Conservation (phyloP, 2,797 vertebrate genomes). For the Delichon dasypus region DNA sequence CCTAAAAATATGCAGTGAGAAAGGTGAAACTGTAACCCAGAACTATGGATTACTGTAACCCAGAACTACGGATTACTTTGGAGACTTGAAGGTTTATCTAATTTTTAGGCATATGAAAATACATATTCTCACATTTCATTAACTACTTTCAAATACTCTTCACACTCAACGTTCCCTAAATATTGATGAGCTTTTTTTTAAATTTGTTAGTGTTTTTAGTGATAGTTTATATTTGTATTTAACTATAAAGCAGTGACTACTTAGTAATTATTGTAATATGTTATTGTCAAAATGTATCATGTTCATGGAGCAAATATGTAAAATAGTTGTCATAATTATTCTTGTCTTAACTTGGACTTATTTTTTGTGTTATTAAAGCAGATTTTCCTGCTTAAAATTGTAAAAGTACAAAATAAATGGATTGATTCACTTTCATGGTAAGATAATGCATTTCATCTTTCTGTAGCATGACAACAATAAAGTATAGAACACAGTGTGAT, state of each 20-base stretch:
- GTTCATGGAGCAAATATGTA: not conserved
- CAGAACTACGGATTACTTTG: not conserved
- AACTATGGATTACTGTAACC: not conserved
- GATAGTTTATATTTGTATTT: not conserved
- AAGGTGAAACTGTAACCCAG: not conserved
- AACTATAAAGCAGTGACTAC: not conserved
- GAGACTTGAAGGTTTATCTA: not conserved
- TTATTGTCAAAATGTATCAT: not conserved
- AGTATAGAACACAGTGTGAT: not conserved
- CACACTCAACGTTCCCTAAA: not conserved
- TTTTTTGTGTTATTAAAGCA: not conserved
- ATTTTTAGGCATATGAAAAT: not conserved
- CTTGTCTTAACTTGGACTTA: not conserved
- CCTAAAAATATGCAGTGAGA: not conserved
- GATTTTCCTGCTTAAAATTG: not conserved
- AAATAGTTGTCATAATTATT: not conserved
- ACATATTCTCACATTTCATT: not conserved
- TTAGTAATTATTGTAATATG: not conserved
- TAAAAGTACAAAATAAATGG: not conserved
- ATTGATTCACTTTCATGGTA: not conserved
- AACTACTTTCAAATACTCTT: not conserved
- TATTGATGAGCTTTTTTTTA: not conserved
- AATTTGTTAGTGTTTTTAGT: not conserved
- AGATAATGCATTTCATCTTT: not conserved
- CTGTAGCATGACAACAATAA: not conserved